Percentiles rank a stretch among this genome's conserved stretches.
phyloP scores from a whole-genome alignment of 2,888 invertebrate genomes.

The Stomorhina lunata region DNA sequence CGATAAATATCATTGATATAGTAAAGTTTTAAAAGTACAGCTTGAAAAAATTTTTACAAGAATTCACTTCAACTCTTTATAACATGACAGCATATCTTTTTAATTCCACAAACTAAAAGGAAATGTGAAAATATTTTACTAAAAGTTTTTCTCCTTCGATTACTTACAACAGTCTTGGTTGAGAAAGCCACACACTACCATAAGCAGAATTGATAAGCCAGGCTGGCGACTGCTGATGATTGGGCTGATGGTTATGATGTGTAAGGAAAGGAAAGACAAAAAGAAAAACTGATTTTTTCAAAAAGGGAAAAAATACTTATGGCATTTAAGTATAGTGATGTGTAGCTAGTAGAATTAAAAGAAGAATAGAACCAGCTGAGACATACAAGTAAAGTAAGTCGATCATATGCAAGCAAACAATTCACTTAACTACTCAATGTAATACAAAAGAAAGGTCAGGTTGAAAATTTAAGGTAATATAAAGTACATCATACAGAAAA shows the following conservation, averaged over 20 bases:
- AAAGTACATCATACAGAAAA: no score
- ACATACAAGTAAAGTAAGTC: no score
- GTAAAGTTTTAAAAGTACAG: no score
- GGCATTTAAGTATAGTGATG: slow-evolving; percentile 25
- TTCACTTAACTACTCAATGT: no score
- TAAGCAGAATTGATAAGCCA: not conserved
- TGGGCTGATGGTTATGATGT: slow-evolving; percentile 12
- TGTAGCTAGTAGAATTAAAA: not conserved
- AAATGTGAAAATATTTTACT: not conserved
- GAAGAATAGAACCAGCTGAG: no score
- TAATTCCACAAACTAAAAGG: not conserved
- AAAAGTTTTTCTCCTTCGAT: not conserved
- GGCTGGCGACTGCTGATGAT: not conserved
- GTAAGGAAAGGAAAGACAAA: not conserved
- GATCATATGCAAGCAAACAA: not conserved
- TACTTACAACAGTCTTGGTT: no score
- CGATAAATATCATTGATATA: no score
- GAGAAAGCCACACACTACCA: no score
- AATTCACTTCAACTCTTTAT: not conserved
- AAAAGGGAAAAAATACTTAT: slow-evolving; percentile 7
- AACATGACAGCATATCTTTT: not conserved
- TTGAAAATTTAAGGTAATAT: no score
- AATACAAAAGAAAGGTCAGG: no score
- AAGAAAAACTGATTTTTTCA: not conserved
- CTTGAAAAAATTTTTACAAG: not conserved